Evolutionary conservation across 2,113 vertebrate genomes (phyloP).

Genomic region (Menura novaehollandiae): DNA sequence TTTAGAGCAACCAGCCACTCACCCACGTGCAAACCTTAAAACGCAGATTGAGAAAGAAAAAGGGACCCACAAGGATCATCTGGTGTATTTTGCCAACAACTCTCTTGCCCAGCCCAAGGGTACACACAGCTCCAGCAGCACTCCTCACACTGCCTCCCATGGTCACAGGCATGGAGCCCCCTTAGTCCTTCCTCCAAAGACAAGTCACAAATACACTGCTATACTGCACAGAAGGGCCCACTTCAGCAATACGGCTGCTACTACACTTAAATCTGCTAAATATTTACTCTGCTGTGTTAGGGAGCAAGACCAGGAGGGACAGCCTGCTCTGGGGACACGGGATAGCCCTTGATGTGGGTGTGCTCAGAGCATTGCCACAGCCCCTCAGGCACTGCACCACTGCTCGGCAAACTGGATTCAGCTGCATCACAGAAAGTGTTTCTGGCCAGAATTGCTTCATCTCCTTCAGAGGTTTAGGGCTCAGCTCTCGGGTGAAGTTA

Average conservation of each 20-base stretch:
- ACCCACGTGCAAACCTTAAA: background rate
- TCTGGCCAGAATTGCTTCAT: background rate
- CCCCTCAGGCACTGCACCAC: fast-evolving
- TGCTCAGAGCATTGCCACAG: fast-evolving
- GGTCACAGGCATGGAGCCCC: fast-evolving
- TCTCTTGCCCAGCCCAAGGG: background rate
- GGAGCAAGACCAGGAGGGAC: background rate
- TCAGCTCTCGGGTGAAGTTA: background rate
- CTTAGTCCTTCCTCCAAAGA: background rate
- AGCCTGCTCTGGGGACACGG: background rate
- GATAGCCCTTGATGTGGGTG: background rate
- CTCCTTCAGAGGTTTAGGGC: too few relatives aligned
- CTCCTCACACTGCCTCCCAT: fast-evolving
- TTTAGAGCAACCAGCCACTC: background rate
- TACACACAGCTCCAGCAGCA: background rate
- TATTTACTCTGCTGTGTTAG: fast-evolving
- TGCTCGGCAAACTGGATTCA: fast-evolving
- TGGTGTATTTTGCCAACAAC: background rate
- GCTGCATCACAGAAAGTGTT: background rate
- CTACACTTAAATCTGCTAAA: background rate
- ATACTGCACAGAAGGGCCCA: background rate
- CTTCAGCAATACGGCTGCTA: background rate
- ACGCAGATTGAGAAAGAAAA: fast-evolving
- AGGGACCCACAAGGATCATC: background rate
- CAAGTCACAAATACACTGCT: background rate